Evolutionary conservation across 2,113 vertebrate genomes (phyloP).

Genomic region (Hydropotes inermis): DNA sequence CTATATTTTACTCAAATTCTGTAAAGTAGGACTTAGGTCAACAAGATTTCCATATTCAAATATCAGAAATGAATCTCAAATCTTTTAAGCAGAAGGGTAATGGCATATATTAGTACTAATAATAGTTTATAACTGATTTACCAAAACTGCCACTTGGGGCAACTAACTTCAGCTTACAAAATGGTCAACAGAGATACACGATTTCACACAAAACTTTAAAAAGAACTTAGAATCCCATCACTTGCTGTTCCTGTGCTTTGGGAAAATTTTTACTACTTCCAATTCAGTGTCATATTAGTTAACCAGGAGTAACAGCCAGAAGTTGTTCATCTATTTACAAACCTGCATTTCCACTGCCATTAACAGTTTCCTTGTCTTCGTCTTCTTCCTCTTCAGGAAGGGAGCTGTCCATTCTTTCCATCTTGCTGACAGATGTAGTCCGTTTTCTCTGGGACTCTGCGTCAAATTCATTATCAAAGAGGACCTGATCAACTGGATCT

Average conservation of each 20-base stretch:
- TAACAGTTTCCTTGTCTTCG: slow-evolving; percentile 91
- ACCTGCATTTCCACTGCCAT: slow-evolving; percentile 90
- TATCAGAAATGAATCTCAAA: not conserved
- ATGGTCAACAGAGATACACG: not conserved
- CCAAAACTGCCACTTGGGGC: not conserved
- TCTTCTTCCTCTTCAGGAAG: slow-evolving; percentile 98
- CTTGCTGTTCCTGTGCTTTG: not conserved
- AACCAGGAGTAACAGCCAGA: not conserved
- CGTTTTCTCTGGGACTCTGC: slow-evolving; percentile 94
- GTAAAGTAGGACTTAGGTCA: not conserved
- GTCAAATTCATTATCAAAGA: slow-evolving; percentile 97
- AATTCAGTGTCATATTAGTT: not conserved
- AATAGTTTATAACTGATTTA: not conserved
- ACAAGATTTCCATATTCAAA: not conserved
- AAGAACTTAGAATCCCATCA: slow-evolving; percentile 49
- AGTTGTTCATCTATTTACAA: not conserved
- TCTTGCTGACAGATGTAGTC: slow-evolving; percentile 97
- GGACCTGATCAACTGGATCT: slow-evolving; percentile 95
- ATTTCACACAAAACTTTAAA: not conserved
- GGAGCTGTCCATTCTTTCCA: slow-evolving; percentile 95
- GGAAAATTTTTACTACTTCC: slow-evolving; percentile 18
- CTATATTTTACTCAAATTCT: not conserved
- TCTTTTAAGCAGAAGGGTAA: not conserved
- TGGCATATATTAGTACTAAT: not conserved
- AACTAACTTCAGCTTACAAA: not conserved